Conservation (phyloP, 2,888 invertebrate genomes). For the Machimus rusticus region DNA sequence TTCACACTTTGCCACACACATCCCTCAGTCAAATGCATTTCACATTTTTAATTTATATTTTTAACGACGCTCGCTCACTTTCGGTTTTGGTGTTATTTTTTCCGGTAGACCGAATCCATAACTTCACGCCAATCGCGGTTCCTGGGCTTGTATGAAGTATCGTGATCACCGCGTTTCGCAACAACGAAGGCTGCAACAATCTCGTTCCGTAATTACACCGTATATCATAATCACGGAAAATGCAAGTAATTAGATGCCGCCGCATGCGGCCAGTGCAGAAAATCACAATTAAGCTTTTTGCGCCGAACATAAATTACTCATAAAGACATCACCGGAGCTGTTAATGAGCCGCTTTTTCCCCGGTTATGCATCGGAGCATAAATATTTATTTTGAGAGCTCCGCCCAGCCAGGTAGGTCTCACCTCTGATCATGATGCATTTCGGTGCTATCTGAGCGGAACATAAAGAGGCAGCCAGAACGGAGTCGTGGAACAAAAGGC, state of each 20-base stretch:
- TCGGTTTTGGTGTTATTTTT: not conserved
- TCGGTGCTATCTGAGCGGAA: slow-evolving; percentile 21
- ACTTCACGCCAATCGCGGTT: not conserved
- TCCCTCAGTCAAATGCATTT: not conserved
- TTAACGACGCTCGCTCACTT: not conserved
- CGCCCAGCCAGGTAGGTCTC: slow-evolving; percentile 30
- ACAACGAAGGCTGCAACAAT: slow-evolving; percentile 6
- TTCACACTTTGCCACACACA: not conserved
- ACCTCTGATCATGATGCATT: slow-evolving; percentile 37
- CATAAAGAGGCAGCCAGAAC: slow-evolving; percentile 34
- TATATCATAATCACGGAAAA: slow-evolving; percentile 32
- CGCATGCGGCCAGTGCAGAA: slow-evolving; percentile 20
- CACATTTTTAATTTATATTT: not conserved
- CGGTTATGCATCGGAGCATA: not conserved
- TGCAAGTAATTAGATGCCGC: slow-evolving; percentile 23
- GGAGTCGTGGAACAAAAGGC: slow-evolving; percentile 29
- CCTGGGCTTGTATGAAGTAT: not conserved
- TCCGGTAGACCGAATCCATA: not conserved
- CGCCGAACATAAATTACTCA: slow-evolving; percentile 24
- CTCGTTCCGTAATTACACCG: slow-evolving; percentile 21
- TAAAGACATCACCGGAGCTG: slow-evolving; percentile 34
- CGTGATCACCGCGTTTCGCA: slow-evolving; percentile 32
- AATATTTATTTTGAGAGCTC: slow-evolving; percentile 40
- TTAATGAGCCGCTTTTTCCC: slow-evolving; percentile 28
- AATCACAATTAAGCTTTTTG: slow-evolving; percentile 35